These are phyloP conservation scores for Oceanites oceanicus DNA, from an alignment of 2,113 vertebrate genomes.

Conservation along the genomic window DNA sequence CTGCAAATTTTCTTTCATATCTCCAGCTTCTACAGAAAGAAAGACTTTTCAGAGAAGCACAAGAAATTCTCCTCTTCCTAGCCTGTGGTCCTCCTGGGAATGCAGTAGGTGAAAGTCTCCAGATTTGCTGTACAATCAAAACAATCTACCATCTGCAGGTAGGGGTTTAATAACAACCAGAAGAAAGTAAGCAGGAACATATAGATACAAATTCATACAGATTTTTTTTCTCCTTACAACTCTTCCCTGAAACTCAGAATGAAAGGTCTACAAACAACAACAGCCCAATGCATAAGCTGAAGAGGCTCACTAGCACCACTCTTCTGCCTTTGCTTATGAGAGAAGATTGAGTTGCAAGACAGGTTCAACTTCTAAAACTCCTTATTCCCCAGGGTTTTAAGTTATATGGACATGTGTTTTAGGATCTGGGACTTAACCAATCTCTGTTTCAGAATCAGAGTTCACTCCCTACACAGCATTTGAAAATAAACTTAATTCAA, in stretches of 20 bases:
- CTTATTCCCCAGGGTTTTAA: not conserved
- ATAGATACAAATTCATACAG: not conserved
- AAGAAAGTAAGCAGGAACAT: not conserved
- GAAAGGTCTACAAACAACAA: not conserved
- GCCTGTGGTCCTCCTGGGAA: not conserved
- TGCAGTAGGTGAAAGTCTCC: not conserved
- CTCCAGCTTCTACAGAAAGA: not conserved
- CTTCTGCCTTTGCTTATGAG: not conserved
- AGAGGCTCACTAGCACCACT: not conserved
- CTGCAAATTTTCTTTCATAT: not conserved
- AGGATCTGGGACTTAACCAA: not conserved
- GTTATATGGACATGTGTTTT: not conserved
- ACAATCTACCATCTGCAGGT: not conserved
- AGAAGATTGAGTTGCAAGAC: not conserved
- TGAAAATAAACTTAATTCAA: not conserved
- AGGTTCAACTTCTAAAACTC: not conserved
- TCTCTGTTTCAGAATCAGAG: not conserved
- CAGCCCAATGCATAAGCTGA: not conserved
- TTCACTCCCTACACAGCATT: not conserved
- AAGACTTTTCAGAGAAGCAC: not conserved
- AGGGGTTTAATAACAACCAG: not conserved
- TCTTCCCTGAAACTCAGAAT: not conserved
- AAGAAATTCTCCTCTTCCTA: not conserved
- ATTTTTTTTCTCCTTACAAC: not conserved
- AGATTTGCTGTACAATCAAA: not conserved